Evolutionary conservation across 2,113 vertebrate species (phyloP), one percentile per base, ranked within the genome.

Genomic region (Pteruthius melanotis): DNA sequence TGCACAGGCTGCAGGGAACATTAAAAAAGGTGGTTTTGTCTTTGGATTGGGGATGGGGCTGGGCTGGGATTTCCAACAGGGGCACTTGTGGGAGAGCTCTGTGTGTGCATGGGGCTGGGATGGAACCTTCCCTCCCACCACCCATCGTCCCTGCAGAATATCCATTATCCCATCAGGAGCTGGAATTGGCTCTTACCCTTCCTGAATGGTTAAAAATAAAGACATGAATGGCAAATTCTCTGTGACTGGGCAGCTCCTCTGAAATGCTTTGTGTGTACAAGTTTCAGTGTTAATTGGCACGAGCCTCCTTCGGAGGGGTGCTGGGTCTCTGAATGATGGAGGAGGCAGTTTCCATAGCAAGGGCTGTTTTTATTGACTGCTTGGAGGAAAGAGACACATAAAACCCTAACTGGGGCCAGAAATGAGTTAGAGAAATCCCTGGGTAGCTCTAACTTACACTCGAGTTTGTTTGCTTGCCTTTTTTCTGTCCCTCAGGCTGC

Each of bases 321-420:
- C 20, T 86, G 35, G n/a, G 17, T 18, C 70, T 61, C 72, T 75
- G 10, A 40, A 3, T 31, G 77, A 42, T n/a, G 47, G 12, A 89
- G 68, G 91, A 81, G 69, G 64, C 6, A 74, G 95, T 97, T 97
- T 88, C 97, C 93, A 95, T 88, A 92, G 97, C 91, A 94, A 96
- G 79, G 83, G 76, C 92, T 96, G 90, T 54, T 97, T 98, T 97
- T 96, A 95, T 94, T 44, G 89, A 92, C 92, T 93, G 84, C 82
- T 94, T 84, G 85, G 85, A 97, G 79, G 65, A 94, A 93, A 94
- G 94, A 91, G 91, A 89, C 89, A 83, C 85, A 96, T 65, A 94
- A 97, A 97, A 94, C 93, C 47, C 7, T 92, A 69, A 83, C 94
- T 69, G 61, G 86, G 85, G 84, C 95, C 95, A 97, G 93, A 91